Evolutionary conservation across 1,140 invertebrate species (phyloP), one percentile per base, ranked within the genome.

Genomic region (Trichomalopsis sarcophagae): DNA sequence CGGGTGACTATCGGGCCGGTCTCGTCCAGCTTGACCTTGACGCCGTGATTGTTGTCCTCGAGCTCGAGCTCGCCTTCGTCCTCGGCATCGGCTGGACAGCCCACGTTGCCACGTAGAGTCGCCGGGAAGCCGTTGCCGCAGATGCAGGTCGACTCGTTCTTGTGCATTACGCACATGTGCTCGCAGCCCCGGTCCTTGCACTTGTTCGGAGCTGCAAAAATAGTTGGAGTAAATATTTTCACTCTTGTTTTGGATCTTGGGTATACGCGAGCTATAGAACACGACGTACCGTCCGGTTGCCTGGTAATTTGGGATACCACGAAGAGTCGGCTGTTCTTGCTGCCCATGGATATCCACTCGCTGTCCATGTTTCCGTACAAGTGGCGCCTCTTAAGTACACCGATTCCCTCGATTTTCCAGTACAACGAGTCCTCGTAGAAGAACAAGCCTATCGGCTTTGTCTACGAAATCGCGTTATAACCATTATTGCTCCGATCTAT

Each of bases 371-470:
- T 69, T 47, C 81, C 81, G 14, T 82, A 86, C 10, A 86, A 44
- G 55, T 79, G 75, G 40, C 55, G 76, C 23, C 66, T 82, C 23
- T 69, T 86, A 66, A 86, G 81, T 73, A 68, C 50, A 23, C 69
- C 68, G 6, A 30, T 74, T 27, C 27, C 13, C 79, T 86, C 85
- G 4, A 50, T n/a, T 50, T 82, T 78, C 75, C 80, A 86, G 17
- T 86, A 86, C 13, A 86, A 73, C 5, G 85, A 62, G 27, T 86
- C 85, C 27, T 86, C 85, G 66, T 78, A 86, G 71, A 82, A 82
- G n/a, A 73, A 3, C 33, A 86, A 36, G 14, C 81, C 66, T 21
- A 86, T 68, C 5, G 85, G 85, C 23, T 80, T 86, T 1, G 55
- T 30, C 81, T 82, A 44, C 36, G 73, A 74, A 30, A 14, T 47